Evolutionary conservation across 2,797 vertebrate genomes (phyloP), one percentile per base, ranked within the genome.

Genomic region (Pantherophis alleghaniensis): DNA sequence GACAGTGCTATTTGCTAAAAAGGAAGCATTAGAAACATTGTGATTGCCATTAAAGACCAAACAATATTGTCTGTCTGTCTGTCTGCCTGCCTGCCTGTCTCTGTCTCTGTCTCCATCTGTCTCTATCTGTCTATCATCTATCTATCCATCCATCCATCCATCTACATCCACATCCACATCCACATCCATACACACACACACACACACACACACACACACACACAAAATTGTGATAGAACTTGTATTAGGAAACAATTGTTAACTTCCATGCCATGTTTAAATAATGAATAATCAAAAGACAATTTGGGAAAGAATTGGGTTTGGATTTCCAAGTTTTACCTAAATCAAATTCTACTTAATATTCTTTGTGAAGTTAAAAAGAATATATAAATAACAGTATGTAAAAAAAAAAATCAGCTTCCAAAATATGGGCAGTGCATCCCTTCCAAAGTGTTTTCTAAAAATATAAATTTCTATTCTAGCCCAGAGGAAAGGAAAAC

Each of bases 21-120:
- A 94, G 94, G 95, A 87, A 92, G 22, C 90, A 95, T 83, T 92
- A 92, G 92, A 95, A 96, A 91, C 88, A 56, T 32, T 91, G 87
- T 92, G 66, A 93, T 28, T n/a, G 83, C 6, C 32, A 90, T 56
- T 87, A 90, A n/a, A 89, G 60, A 94, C 92, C 16, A 95, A 93
- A 95, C 91, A 88, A 89, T 47, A 89, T 93, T 5, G 26, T 28
- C 61, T 28, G 26, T 5, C 5, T n/a, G 12, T 7, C 66, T 69
- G 5, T 18, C 14, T 69, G 28, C 16, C n/a, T 69, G 47, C 6
- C 47, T 51, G 47, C 5, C 47, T 51, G 47, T 47, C 47, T 47
- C 6, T 47, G n/a, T 66, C 28, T 28, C 42, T 47, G 4, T 47
- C 42, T 47, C 42, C 42, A 5, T 7, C 47, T 47, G 47, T 47